Evolutionary conservation across 2,888 invertebrate species (phyloP).

Genomic region (Thymelicus acteon): DNA sequence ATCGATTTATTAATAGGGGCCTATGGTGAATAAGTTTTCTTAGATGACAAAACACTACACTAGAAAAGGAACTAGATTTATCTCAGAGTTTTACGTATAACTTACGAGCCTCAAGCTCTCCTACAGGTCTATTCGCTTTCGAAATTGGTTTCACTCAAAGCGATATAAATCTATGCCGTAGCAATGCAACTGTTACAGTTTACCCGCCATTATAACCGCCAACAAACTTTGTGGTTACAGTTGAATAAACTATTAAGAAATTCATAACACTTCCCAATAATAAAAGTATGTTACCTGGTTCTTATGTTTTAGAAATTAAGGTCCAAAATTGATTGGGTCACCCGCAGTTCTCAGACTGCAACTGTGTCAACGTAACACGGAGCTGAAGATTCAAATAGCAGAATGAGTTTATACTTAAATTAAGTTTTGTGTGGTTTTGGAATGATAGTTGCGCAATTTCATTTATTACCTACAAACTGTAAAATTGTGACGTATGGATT

Average conservation of each 20-base stretch:
- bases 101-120: slow-evolving; percentile 3
- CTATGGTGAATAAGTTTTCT: background rate
- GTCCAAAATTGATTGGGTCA: slow-evolving; percentile 11
- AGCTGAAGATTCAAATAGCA: slow-evolving; percentile 16
- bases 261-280: slow-evolving; percentile 14
- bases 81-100: slow-evolving; percentile 1
- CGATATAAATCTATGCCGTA: slow-evolving; percentile 38
- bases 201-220: slow-evolving; percentile 26
- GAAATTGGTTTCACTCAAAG: slow-evolving; percentile 43
- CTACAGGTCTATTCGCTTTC: slow-evolving; percentile 38
- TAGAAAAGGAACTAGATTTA: slow-evolving; percentile 1
- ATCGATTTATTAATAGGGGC: too few species aligned
- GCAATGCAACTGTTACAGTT: slow-evolving; percentile 26
- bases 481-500: background rate
- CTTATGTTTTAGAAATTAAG: slow-evolving; percentile 2
- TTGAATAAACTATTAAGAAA: slow-evolving; percentile 37
- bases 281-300: background rate
- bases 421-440: slow-evolving; percentile 17
- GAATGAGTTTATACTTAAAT: slow-evolving; percentile 21
- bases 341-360: background rate
- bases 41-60: background rate
- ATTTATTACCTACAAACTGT: background rate
- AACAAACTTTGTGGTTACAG: slow-evolving; percentile 31
- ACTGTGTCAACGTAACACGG: slow-evolving; percentile 11
- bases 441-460: background rate